phyloP scores from a whole-genome alignment of 2,797 vertebrate species.

The Periophthalmus magnuspinnatus region DNA sequence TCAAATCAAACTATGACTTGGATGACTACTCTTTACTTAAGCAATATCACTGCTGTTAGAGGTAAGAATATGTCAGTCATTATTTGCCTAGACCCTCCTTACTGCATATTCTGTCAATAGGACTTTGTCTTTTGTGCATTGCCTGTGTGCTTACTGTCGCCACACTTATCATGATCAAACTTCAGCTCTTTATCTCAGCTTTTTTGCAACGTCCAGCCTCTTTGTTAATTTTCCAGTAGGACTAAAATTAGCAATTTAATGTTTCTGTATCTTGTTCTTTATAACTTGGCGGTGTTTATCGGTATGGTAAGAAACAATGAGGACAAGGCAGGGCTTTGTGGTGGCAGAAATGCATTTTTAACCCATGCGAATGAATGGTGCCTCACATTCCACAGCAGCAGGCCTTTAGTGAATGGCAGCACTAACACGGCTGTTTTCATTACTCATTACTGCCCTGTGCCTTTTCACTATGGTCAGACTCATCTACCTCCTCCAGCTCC shows the following conservation, averaged over 20 bases:
- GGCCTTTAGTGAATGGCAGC: slow-evolving; percentile 72
- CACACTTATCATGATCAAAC: slow-evolving; percentile 59
- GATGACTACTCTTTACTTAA: not conserved
- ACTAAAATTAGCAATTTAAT: slow-evolving; percentile 61
- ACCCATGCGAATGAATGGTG: slow-evolving; percentile 77
- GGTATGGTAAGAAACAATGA: slow-evolving; percentile 72
- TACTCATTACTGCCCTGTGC: slow-evolving; percentile 75
- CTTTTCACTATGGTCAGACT: slow-evolving; percentile 59
- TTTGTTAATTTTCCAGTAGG: slow-evolving; percentile 22
- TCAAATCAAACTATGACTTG: not conserved
- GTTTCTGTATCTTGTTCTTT: slow-evolving; percentile 45
- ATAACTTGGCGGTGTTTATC: slow-evolving; percentile 72
- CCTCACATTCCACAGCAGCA: slow-evolving; percentile 79
- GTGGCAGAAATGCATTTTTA: slow-evolving; percentile 78
- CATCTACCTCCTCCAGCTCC: slow-evolving; percentile 11
- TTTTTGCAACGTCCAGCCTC: slow-evolving; percentile 18
- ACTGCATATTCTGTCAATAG: slow-evolving; percentile 44
- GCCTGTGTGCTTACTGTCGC: slow-evolving; percentile 45
- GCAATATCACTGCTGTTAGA: not conserved
- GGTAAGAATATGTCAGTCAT: not conserved
- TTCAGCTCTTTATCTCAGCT: slow-evolving; percentile 50
- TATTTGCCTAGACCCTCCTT: slow-evolving; percentile 25
- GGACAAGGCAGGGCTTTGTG: slow-evolving; percentile 79
- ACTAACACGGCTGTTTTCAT: slow-evolving; percentile 74
- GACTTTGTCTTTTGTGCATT: slow-evolving; percentile 51